Evolutionary conservation across 2,113 vertebrate genomes (phyloP), one percentile per base, ranked within the genome.

Genomic region (Notarius quadriscutis): DNA sequence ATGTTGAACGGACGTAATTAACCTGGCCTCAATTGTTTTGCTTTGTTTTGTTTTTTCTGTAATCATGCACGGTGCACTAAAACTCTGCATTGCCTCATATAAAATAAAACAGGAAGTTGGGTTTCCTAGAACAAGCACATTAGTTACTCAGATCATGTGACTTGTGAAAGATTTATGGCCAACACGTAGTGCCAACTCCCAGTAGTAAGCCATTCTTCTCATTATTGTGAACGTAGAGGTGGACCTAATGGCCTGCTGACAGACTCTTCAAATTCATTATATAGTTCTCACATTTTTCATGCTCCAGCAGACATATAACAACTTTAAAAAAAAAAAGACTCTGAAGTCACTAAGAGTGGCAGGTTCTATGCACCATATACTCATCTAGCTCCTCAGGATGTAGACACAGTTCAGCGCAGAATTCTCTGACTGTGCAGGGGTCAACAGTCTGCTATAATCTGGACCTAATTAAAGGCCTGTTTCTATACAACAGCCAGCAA

Each of bases 111-210:
- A 55, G 14, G 65, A 87, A 51, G 34, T 27, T 50, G 25, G 65
- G 65, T 34, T 53, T 81, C 27, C 17, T 53, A 81, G 51, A 71
- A 41, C 14, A 80, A 67, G 55, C 57, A 14, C 55, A 71, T 86
- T 55, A 34, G 53, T 84, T 72, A 84, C 27, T 25, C 51, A 50
- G 18, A 72, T 25, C 27, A n/a, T 69, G 50, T 67, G 77, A 81
- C 85, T 71, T 85, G 57, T n/a, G 84, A 85, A 77, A 77, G 84
- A 85, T 85, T 85, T 85, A 85, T 85, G 69, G 41, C 84, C 25
- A 85, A 77, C 57, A 85, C 5, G 9, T 27, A 60, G 55, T 60
- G 55, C 71, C 71, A 60, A 25, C 84, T 75, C 84, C 84, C 84
- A 85, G 71, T 50, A 57, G 84, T 71, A 85, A 77, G 55, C 84